These are phyloP conservation scores for Caenorhabditis sp. DNA, from an alignment of 2,888 invertebrate species.

Conservation along the genomic window DNA sequence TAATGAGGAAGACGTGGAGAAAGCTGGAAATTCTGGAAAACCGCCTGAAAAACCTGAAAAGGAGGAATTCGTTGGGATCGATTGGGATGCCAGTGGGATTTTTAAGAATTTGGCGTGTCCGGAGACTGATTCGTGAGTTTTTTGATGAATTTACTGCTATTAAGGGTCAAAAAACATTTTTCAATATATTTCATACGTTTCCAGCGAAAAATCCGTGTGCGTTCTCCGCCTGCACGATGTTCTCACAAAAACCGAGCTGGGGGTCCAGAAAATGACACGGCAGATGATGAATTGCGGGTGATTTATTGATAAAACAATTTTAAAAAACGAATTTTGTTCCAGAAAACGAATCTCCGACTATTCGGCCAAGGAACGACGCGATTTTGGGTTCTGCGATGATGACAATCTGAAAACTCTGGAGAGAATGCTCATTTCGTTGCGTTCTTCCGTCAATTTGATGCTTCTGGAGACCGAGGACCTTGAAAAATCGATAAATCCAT, in stretches of 20 bases:
- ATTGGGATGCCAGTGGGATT: constrained; percentile 40
- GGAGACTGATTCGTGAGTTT: constrained; percentile 16
- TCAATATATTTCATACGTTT: neutral
- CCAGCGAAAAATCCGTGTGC: constrained; percentile 34
- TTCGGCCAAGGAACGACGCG: constrained; percentile 6
- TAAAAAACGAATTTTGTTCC: constrained; percentile 9
- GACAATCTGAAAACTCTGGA: constrained; percentile 5
- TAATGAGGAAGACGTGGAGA: neutral
- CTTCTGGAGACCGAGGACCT: constrained; percentile 31
- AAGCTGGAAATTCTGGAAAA: too few species aligned
- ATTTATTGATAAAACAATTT: neutral
- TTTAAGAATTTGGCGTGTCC: constrained; percentile 35
- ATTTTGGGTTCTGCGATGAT: constrained; percentile 23
- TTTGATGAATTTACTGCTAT: neutral
- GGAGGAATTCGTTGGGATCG: constrained; percentile 17
- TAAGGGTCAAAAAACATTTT: too few species aligned
- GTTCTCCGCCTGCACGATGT: constrained; percentile 47
- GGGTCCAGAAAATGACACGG: constrained; percentile 17
- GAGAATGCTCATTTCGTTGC: constrained; percentile 10
- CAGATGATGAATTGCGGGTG: constrained; percentile 52
- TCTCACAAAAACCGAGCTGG: constrained; percentile 31
- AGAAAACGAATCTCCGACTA: constrained; percentile 11
- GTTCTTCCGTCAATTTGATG: constrained; percentile 22
- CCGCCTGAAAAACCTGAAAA: too few species aligned
- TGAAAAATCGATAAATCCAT: neutral